Conservation (phyloP, 2,113 vertebrate species). For the Thamnaconus septentrionalis region DNA sequence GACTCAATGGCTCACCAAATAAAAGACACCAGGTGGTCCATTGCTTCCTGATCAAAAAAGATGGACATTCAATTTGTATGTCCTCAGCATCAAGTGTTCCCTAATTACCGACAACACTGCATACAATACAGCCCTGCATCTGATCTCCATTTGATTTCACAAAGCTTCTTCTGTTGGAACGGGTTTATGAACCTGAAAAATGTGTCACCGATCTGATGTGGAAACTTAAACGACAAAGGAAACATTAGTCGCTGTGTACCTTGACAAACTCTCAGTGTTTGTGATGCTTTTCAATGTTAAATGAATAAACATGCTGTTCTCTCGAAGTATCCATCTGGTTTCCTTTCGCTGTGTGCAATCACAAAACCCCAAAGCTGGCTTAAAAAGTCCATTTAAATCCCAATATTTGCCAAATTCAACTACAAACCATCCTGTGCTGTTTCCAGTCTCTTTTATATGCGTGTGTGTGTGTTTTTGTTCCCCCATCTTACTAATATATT, state of each 20-base stretch:
- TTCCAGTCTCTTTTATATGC: slow-evolving; percentile 39
- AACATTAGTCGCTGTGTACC: slow-evolving; percentile 11
- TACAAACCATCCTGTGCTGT: slow-evolving; percentile 55
- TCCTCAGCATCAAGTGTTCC: slow-evolving; percentile 61
- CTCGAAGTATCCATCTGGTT: slow-evolving; percentile 45
- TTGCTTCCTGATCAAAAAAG: slow-evolving; percentile 56
- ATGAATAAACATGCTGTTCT: slow-evolving; percentile 44
- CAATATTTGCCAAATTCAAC: slow-evolving; percentile 55
- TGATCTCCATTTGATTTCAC: slow-evolving; percentile 54
- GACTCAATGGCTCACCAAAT: slow-evolving; percentile 32
- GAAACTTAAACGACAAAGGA: slow-evolving; percentile 33
- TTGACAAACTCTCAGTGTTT: slow-evolving; percentile 36
- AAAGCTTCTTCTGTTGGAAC: slow-evolving; percentile 35
- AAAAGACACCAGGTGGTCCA: slow-evolving; percentile 64
- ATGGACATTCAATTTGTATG: slow-evolving; percentile 67
- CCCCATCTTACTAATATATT: background rate
- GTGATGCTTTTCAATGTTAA: slow-evolving; percentile 40
- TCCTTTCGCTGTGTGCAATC: slow-evolving; percentile 27
- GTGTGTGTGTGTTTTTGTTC: background rate
- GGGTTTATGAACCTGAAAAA: too few species aligned
- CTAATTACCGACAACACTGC: slow-evolving; percentile 57
- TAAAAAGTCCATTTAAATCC: slow-evolving; percentile 38
- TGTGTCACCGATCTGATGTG: slow-evolving; percentile 26
- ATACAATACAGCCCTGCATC: slow-evolving; percentile 31
- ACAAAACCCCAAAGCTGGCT: slow-evolving; percentile 32